phyloP scores from a whole-genome alignment of 2,888 invertebrate genomes.

The Papilio elwesi region DNA sequence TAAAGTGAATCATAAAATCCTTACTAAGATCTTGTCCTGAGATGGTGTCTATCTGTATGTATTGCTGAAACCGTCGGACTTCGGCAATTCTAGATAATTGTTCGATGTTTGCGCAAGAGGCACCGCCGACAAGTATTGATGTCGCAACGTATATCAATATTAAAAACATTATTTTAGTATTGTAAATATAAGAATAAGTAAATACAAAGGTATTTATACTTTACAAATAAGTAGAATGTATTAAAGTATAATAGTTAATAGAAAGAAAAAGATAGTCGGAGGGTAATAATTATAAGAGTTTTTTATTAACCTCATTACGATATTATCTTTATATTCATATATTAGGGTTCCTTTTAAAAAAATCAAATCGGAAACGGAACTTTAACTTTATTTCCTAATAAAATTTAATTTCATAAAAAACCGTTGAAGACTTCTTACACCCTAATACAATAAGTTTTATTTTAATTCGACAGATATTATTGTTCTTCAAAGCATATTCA shows the following conservation, averaged over 20 bases:
- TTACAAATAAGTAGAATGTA: background rate
- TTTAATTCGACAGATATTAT: too few species aligned
- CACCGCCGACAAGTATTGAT: conserved; percentile 35
- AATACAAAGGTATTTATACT: conserved; percentile 1
- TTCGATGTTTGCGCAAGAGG: conserved; percentile 31
- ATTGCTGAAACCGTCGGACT: conserved; percentile 54
- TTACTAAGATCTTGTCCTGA: conserved; percentile 56
- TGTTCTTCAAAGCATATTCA: too few species aligned
- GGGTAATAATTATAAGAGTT: conserved; percentile 1
- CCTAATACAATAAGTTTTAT: too few species aligned
- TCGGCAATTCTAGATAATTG: conserved; percentile 48
- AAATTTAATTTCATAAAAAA: too few species aligned
- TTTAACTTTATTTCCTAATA: too few species aligned
- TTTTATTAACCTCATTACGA: conserved; percentile 2
- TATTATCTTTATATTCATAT: background rate
- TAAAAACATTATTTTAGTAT: background rate
- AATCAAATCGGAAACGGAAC: too few species aligned
- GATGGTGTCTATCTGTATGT: conserved; percentile 60
- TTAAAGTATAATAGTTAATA: background rate
- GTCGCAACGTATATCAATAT: conserved; percentile 14
- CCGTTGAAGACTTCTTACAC: too few species aligned
- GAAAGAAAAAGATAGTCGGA: background rate
- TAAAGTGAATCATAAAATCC: conserved; percentile 38
- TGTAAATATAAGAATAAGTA: background rate
- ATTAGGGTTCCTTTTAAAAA: conserved; percentile 1